A percentile compares a stretch with the other conserved stretches of the same genome.
Conservation (phyloP, 1,140 invertebrate species). For the Coptotermes formosanus region DNA sequence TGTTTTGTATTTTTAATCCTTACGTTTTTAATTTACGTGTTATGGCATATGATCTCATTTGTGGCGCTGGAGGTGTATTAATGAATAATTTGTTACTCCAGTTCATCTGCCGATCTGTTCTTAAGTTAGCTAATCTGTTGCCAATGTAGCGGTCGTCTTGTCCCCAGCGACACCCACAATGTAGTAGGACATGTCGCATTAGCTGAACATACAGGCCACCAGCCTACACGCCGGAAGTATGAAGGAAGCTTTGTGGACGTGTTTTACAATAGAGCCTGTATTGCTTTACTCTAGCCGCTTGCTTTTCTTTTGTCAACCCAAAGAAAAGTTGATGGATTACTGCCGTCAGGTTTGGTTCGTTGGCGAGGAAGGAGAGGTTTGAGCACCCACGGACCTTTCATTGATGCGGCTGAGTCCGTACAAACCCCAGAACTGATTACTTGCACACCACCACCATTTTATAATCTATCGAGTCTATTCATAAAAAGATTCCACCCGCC, state of each 20-base stretch:
- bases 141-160: neutral
- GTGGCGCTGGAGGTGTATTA: neutral
- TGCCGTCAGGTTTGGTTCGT: neutral
- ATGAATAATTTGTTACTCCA: neutral
- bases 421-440: constrained; percentile 8
- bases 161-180: neutral
- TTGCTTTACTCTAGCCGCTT: neutral
- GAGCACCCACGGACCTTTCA: neutral
- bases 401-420: constrained; percentile 1
- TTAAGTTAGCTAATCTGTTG: neutral
- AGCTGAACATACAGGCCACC: neutral
- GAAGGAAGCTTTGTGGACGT: neutral
- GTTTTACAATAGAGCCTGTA: constrained; percentile 12
- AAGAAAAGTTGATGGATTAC: constrained; percentile 16
- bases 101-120: neutral
- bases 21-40: too few relatives aligned
- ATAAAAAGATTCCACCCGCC: neutral
- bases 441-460: neutral
- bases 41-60: neutral
- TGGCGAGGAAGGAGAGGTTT: too few relatives aligned
- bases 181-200: neutral
- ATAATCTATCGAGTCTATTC: constrained; percentile 2
- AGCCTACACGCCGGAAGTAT: neutral
- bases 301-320: neutral
- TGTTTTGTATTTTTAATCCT: too few relatives aligned